Evolutionary conservation across 2,113 vertebrate genomes (phyloP).

Genomic region (Colius striatus): DNA sequence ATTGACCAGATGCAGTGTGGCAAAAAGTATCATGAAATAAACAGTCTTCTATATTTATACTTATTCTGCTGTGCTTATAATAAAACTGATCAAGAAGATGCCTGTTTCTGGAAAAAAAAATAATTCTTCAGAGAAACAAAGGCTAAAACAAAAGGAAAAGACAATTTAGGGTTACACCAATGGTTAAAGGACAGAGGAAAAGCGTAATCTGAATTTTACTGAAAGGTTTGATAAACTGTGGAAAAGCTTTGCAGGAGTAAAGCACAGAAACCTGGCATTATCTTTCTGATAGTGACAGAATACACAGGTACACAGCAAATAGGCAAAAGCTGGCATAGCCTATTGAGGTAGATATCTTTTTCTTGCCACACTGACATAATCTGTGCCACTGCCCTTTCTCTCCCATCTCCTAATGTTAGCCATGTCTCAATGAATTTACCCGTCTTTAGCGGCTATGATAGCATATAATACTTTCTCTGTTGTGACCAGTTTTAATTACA

Average conservation of each 20-base stretch:
- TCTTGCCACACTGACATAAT: neutral
- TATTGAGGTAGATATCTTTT: neutral
- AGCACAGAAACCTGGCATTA: neutral
- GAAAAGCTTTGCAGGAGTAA: neutral
- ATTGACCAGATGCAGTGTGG: neutral
- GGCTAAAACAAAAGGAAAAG: neutral
- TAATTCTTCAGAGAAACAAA: neutral
- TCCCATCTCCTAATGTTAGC: neutral
- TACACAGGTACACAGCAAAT: neutral
- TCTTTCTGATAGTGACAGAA: neutral
- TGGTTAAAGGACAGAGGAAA: neutral
- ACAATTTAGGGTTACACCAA: neutral
- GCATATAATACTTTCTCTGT: neutral
- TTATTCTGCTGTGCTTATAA: neutral
- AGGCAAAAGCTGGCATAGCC: neutral
- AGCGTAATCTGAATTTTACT: neutral
- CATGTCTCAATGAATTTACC: neutral
- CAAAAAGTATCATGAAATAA: conserved; percentile 34
- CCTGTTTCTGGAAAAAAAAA: neutral
- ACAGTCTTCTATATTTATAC: conserved; percentile 22
- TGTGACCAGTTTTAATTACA: neutral
- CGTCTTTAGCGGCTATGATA: neutral
- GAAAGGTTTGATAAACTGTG: neutral
- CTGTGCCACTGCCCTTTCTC: neutral
- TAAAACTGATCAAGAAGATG: neutral